Conservation (phyloP, 2,888 invertebrate species). For the Meiosimyza decipiens region DNA sequence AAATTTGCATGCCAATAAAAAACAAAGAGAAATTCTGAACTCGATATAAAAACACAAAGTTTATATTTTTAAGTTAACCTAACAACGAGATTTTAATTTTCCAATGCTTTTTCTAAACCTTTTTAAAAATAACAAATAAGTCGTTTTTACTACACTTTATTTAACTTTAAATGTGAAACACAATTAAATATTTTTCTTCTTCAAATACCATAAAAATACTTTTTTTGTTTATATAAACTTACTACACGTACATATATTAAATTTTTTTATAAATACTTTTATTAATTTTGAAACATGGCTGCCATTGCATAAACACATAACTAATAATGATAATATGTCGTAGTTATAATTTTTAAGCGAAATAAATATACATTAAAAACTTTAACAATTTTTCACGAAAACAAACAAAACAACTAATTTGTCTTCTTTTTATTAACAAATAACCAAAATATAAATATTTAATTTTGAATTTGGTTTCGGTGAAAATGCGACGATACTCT, state of each 20-base stretch:
- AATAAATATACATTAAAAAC: constrained; percentile 22
- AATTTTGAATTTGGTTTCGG: not conserved
- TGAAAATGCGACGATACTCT: too few species aligned
- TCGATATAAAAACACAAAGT: constrained; percentile 20
- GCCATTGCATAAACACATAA: constrained; percentile 24
- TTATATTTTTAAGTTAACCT: constrained; percentile 21
- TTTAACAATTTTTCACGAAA: constrained; percentile 9
- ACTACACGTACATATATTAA: not conserved
- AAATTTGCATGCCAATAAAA: constrained; percentile 26
- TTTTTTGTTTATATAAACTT: not conserved
- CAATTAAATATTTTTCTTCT: too few species aligned
- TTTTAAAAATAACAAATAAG: too few species aligned
- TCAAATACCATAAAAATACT: too few species aligned
- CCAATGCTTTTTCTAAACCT: too few species aligned
- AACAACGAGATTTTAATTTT: constrained; percentile 5
- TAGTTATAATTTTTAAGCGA: constrained; percentile 15
- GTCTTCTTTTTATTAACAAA: not conserved
- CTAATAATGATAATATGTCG: not conserved
- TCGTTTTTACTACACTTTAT: not conserved
- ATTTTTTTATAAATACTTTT: constrained; percentile 13
- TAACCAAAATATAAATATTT: not conserved
- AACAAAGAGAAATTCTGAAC: constrained; percentile 11
- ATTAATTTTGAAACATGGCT: constrained; percentile 25
- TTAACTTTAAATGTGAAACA: not conserved
- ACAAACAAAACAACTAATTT: not conserved